A percentile compares a stretch with the other conserved stretches of the same genome.
Evolutionary conservation across 2,797 vertebrate species (phyloP).

Genomic region (Orientallactaga sibirica): DNA sequence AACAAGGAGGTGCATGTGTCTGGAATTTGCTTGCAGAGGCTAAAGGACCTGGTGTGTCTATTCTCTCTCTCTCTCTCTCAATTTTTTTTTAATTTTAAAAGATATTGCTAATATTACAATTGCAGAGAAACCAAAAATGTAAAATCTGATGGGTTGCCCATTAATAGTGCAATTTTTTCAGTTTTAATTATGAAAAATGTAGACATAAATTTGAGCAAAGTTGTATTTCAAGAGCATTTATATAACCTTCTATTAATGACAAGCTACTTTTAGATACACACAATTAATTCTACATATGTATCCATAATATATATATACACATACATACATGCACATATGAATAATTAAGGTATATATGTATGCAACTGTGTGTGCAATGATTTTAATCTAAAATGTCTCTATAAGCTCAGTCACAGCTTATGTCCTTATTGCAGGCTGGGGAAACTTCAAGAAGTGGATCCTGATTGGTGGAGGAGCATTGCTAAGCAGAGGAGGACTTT

Average conservation of each 20-base stretch:
- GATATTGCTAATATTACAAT: too few species aligned
- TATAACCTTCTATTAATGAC: neutral
- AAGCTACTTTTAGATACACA: neutral
- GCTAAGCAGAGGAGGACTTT: neutral
- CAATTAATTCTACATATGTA: neutral
- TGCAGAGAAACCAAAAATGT: neutral
- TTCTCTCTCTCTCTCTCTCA: too few species aligned
- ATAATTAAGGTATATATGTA: neutral
- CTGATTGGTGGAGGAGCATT: neutral
- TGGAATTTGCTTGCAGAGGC: too few species aligned
- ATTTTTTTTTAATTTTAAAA: too few species aligned
- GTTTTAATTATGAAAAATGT: neutral
- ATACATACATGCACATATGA: too few species aligned
- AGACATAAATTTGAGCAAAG: neutral
- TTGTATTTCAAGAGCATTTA: neutral
- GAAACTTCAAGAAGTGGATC: neutral
- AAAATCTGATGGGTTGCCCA: neutral
- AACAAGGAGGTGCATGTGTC: too few species aligned
- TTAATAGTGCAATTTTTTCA: neutral
- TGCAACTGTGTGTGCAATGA: too few species aligned
- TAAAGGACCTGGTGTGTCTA: too few species aligned
- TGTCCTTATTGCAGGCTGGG: too few species aligned
- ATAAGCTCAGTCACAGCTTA: too few species aligned
- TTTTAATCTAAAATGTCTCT: too few species aligned
- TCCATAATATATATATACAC: too few species aligned